Percentiles rank a stretch among this genome's conserved stretches.
Conservation (phyloP, 1,140 invertebrate genomes). For the Carcinoscorpius rotundicauda region DNA sequence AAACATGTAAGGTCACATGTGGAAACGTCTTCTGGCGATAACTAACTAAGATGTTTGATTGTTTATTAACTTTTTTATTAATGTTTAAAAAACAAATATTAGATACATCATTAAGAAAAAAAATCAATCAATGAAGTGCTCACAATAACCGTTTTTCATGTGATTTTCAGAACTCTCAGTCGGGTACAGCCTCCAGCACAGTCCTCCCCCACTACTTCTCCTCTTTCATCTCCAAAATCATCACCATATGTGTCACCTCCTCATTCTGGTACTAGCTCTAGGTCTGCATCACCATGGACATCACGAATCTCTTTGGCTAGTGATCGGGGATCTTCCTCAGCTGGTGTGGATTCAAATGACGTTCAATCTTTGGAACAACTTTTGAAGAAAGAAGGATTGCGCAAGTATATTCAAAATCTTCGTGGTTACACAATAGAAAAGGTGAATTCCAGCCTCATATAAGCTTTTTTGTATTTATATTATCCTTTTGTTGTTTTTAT, state of each 20-base stretch:
- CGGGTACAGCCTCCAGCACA: too few relatives aligned
- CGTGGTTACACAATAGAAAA: slow-evolving; percentile 23
- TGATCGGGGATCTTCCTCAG: background rate
- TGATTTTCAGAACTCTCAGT: too few relatives aligned
- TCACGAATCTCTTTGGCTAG: background rate
- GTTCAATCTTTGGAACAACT: slow-evolving; percentile 5
- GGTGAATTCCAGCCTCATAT: slow-evolving; percentile 10
- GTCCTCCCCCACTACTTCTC: slow-evolving; percentile 10
- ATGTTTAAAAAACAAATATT: too few relatives aligned
- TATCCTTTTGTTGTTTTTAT: background rate
- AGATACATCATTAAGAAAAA: too few relatives aligned
- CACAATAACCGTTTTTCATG: too few relatives aligned
- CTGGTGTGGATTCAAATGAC: slow-evolving; percentile 2
- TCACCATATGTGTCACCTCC: slow-evolving; percentile 20
- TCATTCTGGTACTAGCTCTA: slow-evolving; percentile 18
- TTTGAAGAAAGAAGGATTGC: slow-evolving; percentile 21
- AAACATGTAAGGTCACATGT: too few relatives aligned
- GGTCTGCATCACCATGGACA: slow-evolving; percentile 19
- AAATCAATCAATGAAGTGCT: too few relatives aligned
- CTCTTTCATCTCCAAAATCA: slow-evolving; percentile 16
- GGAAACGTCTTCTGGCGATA: too few relatives aligned
- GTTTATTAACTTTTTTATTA: too few relatives aligned
- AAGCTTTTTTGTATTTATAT: background rate
- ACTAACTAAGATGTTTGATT: too few relatives aligned
- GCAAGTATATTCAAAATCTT: slow-evolving; percentile 22